These are phyloP conservation scores for Leptogaster cylindrica DNA, from an alignment of 2,888 invertebrate genomes.

Conservation along the genomic window DNA sequence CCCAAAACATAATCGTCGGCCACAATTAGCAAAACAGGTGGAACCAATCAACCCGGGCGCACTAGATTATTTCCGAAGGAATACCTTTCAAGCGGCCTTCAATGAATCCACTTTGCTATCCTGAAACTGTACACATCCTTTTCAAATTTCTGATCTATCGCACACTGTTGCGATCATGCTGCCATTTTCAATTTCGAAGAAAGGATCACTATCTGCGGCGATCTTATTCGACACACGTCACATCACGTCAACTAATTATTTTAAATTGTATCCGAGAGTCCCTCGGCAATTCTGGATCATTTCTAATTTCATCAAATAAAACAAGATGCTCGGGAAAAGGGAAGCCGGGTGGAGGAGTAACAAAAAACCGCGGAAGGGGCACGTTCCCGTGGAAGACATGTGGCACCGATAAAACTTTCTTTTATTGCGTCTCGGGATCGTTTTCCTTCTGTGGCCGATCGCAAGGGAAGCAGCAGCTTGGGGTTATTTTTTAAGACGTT, in stretches of 20 bases:
- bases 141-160: neutral
- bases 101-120: neutral
- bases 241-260: constrained; percentile 47
- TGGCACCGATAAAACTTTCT: constrained; percentile 33
- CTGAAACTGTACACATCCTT: neutral
- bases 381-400: constrained; percentile 33
- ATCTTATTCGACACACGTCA: constrained; percentile 43
- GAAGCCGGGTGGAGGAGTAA: constrained; percentile 9
- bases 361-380: constrained; percentile 37
- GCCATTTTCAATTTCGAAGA: constrained; percentile 27
- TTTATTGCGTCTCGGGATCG: constrained; percentile 13
- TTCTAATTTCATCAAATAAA: constrained; percentile 6
- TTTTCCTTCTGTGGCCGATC: neutral
- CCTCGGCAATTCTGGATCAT: neutral
- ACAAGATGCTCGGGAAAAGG: neutral
- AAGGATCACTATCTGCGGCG: constrained; percentile 7
- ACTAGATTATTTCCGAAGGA: neutral
- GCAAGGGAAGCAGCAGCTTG: neutral
- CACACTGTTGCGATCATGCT: constrained; percentile 1
- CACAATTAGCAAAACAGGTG: constrained; percentile 47
- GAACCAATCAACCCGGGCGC: constrained; percentile 45
- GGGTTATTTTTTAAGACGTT: constrained; percentile 1
- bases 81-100: neutral
- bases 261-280: constrained; percentile 41
- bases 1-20: constrained; percentile 21